Evolutionary conservation across 64 coral and sea anemone species (phyloP).

Genomic region (Actinia equina): DNA sequence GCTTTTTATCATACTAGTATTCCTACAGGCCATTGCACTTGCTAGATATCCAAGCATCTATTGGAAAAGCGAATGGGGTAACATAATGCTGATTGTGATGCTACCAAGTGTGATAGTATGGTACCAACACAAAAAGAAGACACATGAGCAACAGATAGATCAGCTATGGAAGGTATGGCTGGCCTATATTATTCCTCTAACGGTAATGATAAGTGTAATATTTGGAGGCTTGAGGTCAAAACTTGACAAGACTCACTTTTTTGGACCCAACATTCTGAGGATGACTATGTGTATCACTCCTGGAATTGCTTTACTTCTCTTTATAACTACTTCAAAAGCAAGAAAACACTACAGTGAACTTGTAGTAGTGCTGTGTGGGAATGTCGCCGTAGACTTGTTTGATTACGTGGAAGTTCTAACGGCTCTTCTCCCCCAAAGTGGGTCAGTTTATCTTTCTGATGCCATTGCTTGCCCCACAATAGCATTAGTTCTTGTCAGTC

Average conservation of each 20-base stretch:
- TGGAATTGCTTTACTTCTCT: conserved; percentile 25
- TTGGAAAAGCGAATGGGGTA: neutral
- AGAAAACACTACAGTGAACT: neutral
- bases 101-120: neutral
- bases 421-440: conserved; percentile 23
- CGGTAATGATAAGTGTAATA: neutral
- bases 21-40: neutral
- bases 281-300: conserved; percentile 36
- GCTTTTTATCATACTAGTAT: neutral
- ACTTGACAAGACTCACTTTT: conserved; percentile 10
- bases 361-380: neutral
- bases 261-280: conserved; percentile 54
- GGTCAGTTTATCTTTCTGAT: neutral
- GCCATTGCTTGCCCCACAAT: conserved; percentile 16
- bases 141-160: neutral
- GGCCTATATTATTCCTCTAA: neutral
- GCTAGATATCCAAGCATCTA: neutral
- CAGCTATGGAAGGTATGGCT: conserved; percentile 3
- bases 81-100: neutral
- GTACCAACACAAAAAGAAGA: neutral
- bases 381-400: conserved; percentile 38
- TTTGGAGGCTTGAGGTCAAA: conserved; percentile 3
- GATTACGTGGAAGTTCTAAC: conserved; percentile 50
- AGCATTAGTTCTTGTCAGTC: conserved; percentile 37
- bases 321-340: conserved; percentile 1